Evolutionary conservation across 2,113 vertebrate species (phyloP).

Genomic region (Corydoras sp.): DNA sequence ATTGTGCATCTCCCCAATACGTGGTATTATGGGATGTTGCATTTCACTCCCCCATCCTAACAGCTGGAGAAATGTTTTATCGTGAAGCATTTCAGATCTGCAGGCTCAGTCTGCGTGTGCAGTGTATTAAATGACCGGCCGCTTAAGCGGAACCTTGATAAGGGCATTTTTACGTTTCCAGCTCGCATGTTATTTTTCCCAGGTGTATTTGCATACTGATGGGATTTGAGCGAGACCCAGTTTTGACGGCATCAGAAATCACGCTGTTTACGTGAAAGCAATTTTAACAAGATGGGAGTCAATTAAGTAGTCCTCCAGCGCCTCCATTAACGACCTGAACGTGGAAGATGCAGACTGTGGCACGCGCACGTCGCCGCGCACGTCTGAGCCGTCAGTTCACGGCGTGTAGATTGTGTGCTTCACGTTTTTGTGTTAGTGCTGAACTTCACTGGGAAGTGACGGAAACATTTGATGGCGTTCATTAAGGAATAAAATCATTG

Average conservation of each 20-base stretch:
- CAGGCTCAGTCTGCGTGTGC: background rate
- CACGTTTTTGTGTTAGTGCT: too few species aligned
- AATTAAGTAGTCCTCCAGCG: background rate
- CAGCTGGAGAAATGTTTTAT: background rate
- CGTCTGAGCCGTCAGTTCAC: too few species aligned
- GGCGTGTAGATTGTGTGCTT: too few species aligned
- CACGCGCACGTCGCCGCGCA: too few species aligned
- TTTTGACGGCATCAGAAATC: background rate
- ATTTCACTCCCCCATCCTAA: background rate
- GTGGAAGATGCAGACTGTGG: background rate
- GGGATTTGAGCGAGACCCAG: background rate
- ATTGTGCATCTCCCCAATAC: too few species aligned
- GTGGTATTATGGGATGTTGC: background rate
- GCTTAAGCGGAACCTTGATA: background rate
- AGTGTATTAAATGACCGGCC: background rate
- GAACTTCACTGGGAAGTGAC: too few species aligned
- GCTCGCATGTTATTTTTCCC: background rate
- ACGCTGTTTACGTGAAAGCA: background rate
- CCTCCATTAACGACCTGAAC: background rate
- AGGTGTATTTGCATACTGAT: slow-evolving; percentile 11
- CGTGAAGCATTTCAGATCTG: background rate
- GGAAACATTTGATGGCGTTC: too few species aligned
- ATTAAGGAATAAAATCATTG: too few species aligned
- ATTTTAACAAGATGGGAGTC: background rate
- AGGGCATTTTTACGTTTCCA: background rate